phyloP scores from a whole-genome alignment of 2,797 vertebrate species.

The Oryzias dopingdopingensis region DNA sequence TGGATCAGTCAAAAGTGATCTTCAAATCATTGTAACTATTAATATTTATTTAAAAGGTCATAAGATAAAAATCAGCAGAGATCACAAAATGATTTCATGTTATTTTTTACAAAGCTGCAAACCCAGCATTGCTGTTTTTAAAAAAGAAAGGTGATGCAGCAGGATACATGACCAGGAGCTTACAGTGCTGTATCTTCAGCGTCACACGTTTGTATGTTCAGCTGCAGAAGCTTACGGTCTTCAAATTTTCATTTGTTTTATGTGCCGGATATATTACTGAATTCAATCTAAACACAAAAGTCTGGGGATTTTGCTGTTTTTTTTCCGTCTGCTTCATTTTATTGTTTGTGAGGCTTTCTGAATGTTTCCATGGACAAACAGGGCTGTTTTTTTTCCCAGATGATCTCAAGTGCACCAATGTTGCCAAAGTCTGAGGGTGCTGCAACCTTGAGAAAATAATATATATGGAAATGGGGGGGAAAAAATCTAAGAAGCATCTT shows the following conservation, averaged over 20 bases:
- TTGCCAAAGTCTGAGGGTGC: slow-evolving; percentile 76
- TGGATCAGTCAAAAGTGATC: no score
- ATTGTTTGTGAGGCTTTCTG: slow-evolving; percentile 66
- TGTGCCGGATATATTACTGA: slow-evolving; percentile 50
- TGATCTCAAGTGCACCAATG: slow-evolving; percentile 68
- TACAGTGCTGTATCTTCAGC: slow-evolving; percentile 49
- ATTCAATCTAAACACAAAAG: slow-evolving; percentile 73
- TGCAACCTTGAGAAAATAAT: slow-evolving; percentile 82
- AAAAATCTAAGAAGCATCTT: slow-evolving; percentile 76
- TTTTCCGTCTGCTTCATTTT: slow-evolving; percentile 62
- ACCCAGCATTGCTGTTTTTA: slow-evolving; percentile 22
- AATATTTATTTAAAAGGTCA: slow-evolving; percentile 15
- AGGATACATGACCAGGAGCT: slow-evolving; percentile 44
- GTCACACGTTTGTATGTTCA: slow-evolving; percentile 56
- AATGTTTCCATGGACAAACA: slow-evolving; percentile 69
- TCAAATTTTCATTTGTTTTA: slow-evolving; percentile 56
- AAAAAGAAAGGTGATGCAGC: slow-evolving; percentile 38
- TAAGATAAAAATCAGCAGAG: slow-evolving; percentile 44
- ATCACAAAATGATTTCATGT: slow-evolving; percentile 37
- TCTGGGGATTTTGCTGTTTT: slow-evolving; percentile 74
- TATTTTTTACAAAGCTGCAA: slow-evolving; percentile 37
- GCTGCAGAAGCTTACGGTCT: slow-evolving; percentile 61
- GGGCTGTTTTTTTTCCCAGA: slow-evolving; percentile 56
- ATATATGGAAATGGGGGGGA: slow-evolving; percentile 79
- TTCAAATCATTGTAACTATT: slow-evolving; percentile 10